Conservation (phyloP, 2,888 invertebrate species). For the Periphyllus acericola region DNA sequence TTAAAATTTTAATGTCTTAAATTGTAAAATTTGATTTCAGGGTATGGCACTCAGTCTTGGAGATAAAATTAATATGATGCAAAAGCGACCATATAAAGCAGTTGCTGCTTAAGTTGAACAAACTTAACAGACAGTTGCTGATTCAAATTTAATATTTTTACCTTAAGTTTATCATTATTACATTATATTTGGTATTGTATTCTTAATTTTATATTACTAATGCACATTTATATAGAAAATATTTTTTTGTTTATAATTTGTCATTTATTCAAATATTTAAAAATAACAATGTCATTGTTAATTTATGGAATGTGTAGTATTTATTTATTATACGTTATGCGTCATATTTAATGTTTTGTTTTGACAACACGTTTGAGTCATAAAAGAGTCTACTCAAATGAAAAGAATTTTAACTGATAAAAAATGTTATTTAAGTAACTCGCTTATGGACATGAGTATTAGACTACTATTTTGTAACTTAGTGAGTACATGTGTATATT, state of each 20-base stretch:
- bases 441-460: background rate
- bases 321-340: constrained; percentile 26
- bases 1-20: background rate
- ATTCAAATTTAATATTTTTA: constrained; percentile 19
- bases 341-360: constrained; percentile 26
- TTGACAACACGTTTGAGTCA: constrained; percentile 34
- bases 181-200: constrained; percentile 17
- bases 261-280: constrained; percentile 43
- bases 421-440: constrained; percentile 20
- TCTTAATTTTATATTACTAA: constrained; percentile 22
- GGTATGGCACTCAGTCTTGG: constrained; percentile 99
- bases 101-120: constrained; percentile 33
- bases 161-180: constrained; percentile 46
- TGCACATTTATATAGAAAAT: constrained; percentile 42
- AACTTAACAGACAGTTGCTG: background rate
- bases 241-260: constrained; percentile 43
- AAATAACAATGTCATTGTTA: constrained; percentile 53
- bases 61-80: constrained; percentile 96
- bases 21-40: constrained; percentile 70
- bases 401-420: constrained; percentile 21
- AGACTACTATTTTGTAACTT: constrained; percentile 13
- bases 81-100: constrained; percentile 71
- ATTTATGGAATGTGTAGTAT: constrained; percentile 21
- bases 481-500: background rate
- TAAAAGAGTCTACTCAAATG: background rate